phyloP scores from a whole-genome alignment of 1,140 invertebrate genomes.

The Listronotus oregonensis region DNA sequence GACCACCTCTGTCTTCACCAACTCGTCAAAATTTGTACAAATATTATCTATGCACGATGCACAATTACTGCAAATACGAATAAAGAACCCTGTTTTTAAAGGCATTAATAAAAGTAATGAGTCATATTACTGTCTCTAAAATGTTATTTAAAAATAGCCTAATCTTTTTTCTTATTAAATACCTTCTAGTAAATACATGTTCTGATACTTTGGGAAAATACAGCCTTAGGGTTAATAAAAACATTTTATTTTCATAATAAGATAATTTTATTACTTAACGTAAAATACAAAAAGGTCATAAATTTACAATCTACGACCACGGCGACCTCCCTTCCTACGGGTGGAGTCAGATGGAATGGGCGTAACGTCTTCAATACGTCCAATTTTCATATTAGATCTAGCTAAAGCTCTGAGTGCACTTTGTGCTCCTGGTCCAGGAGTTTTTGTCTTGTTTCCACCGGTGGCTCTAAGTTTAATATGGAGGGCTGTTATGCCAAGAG shows the following conservation, averaged over 20 bases:
- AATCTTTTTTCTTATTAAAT: too few species aligned
- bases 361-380: conserved; percentile 98
- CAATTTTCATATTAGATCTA: conserved; percentile 99
- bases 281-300: conserved; percentile 9
- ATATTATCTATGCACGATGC: too few species aligned
- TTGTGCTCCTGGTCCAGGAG: conserved; percentile 97
- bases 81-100: too few species aligned
- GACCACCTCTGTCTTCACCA: too few species aligned
- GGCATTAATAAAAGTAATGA: too few species aligned
- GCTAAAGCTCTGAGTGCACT: conserved; percentile 96
- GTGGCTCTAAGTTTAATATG: conserved; percentile 98
- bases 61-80: too few species aligned
- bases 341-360: conserved; percentile 99
- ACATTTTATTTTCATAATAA: neutral
- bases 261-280: conserved; percentile 17
- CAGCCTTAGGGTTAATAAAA: too few species aligned
- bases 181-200: too few species aligned
- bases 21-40: too few species aligned
- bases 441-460: conserved; percentile 97
- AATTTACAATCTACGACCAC: conserved; percentile 95
- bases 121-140: too few species aligned
- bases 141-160: too few species aligned
- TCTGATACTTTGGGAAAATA: too few species aligned
- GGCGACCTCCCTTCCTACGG: conserved; percentile 98
- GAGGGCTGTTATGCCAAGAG: conserved; percentile 93